Percentiles rank a stretch among this genome's conserved stretches.
These are phyloP conservation scores for Coccyzus lansbergi DNA, from an alignment of 2,797 vertebrate genomes.

Conservation along the genomic window DNA sequence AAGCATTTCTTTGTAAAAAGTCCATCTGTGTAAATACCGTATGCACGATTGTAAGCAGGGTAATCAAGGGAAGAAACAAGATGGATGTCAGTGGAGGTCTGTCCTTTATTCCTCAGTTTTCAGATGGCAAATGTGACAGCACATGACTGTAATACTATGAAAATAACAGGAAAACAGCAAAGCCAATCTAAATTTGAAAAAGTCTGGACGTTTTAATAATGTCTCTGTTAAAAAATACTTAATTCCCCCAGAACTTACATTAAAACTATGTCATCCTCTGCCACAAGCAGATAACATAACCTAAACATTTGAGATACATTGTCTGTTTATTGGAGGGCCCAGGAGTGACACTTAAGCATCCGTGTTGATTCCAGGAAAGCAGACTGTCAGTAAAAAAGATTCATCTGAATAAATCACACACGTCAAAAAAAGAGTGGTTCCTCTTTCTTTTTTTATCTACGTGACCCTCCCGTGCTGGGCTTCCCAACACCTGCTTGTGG, in stretches of 20 bases:
- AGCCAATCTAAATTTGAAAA: neutral
- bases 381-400: conserved; percentile 19
- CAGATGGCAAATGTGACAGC: neutral
- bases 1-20: conserved; percentile 2
- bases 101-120: neutral
- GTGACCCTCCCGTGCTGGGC: conserved; percentile 18
- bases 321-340: neutral
- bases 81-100: neutral
- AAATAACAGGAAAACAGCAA: neutral
- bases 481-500: conserved; percentile 47
- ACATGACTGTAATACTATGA: accelerated
- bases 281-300: neutral
- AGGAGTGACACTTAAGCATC: neutral
- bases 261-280: neutral
- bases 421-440: conserved; percentile 28
- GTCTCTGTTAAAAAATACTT: neutral
- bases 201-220: neutral
- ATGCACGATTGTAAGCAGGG: neutral
- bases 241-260: neutral
- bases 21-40: neutral
- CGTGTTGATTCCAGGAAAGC: conserved; percentile 49
- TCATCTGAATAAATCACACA: conserved; percentile 24
- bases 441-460: conserved; percentile 32
- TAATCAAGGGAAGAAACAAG: neutral
- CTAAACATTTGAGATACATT: neutral